phyloP scores from a whole-genome alignment of 2,113 vertebrate genomes.

The Recurvirostra avosetta region DNA sequence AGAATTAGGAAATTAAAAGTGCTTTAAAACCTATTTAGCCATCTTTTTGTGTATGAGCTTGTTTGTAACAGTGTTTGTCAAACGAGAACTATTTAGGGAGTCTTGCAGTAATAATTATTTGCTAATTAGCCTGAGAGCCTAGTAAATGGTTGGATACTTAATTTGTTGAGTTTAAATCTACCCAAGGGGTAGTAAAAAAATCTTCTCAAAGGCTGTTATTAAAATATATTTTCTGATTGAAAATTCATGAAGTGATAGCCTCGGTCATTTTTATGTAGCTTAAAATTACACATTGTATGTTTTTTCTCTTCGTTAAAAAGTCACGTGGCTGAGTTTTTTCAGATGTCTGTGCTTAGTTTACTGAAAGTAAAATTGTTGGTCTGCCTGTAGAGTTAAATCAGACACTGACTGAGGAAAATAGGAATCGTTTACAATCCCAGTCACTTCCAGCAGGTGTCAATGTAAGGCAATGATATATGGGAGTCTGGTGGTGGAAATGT shows the following conservation, averaged over 20 bases:
- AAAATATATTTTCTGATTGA: background rate
- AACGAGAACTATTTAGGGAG: background rate
- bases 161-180: background rate
- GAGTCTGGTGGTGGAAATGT: background rate
- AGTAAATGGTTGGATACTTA: background rate
- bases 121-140: background rate
- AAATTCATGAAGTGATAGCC: background rate
- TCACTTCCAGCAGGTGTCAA: slow-evolving; percentile 78
- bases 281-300: background rate
- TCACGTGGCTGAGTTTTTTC: background rate
- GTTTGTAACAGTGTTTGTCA: background rate
- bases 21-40: background rate
- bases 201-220: background rate
- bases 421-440: slow-evolving; percentile 41
- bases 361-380: background rate
- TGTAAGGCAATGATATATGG: slow-evolving; percentile 75
- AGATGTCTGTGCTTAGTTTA: background rate
- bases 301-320: background rate
- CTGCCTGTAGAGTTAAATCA: slow-evolving; percentile 8
- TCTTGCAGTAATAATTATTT: background rate
- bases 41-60: slow-evolving; percentile 12
- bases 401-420: background rate
- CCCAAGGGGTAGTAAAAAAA: background rate
- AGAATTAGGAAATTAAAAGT: background rate
- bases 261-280: background rate